A percentile compares a stretch with the other conserved stretches of the same genome.
Conservation (phyloP, 2,113 vertebrate species). For the Phaethon lepturus region DNA sequence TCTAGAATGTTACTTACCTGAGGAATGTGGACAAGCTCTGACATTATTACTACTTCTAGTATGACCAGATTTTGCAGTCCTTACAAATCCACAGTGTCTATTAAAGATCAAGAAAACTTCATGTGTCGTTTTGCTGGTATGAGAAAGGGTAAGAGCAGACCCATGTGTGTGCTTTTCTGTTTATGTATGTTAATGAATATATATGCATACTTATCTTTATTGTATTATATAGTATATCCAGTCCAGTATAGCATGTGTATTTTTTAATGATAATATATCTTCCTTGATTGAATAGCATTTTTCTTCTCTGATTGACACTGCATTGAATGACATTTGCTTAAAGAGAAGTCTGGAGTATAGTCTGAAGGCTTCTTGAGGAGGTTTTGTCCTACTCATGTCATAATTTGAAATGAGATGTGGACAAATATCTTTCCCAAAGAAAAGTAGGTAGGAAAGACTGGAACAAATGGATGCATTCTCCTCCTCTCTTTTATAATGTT, state of each 20-base stretch:
- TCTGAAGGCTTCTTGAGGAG: neutral
- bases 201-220: neutral
- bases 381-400: rapidly evolving
- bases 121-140: neutral
- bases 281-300: neutral
- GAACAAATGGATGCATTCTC: neutral
- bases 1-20: neutral
- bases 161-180: neutral
- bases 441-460: neutral
- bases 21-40: neutral
- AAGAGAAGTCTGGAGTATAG: neutral
- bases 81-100: neutral
- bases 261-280: neutral
- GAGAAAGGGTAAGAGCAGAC: neutral
- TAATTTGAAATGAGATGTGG: neutral
- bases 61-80: neutral
- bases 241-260: neutral
- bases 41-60: neutral
- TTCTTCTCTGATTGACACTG: neutral
- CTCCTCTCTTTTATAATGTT: neutral
- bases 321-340: neutral
- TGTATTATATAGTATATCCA: neutral
- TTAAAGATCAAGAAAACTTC: neutral
- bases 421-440: neutral
- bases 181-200: neutral